Evolutionary conservation across 2,888 invertebrate genomes (phyloP).

Genomic region (Ectemnius lituratus): DNA sequence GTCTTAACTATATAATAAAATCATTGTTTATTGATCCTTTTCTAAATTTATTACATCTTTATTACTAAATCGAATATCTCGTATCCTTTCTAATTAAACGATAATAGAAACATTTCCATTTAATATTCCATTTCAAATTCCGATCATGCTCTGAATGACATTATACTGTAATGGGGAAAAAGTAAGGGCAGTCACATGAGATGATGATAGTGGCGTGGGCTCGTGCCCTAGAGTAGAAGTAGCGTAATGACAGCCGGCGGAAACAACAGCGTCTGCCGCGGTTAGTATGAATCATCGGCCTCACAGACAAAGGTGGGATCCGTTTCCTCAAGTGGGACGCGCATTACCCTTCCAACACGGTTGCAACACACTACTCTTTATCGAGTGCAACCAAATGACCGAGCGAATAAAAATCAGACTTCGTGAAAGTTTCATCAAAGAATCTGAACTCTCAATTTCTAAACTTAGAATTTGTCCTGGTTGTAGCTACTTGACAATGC

Average conservation of each 20-base stretch:
- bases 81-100: no score
- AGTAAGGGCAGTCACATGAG: no score
- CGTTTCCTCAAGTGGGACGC: slow-evolving; percentile 52
- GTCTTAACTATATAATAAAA: no score
- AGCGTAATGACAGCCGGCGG: slow-evolving; percentile 24
- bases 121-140: no score
- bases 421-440: slow-evolving; percentile 31
- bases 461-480: neutral
- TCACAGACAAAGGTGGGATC: slow-evolving; percentile 55
- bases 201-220: neutral
- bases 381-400: slow-evolving; percentile 44
- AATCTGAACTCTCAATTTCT: neutral
- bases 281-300: slow-evolving; percentile 56
- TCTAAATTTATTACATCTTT: no score
- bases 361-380: slow-evolving; percentile 49
- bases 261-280: slow-evolving; percentile 40
- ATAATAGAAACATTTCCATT: no score
- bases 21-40: no score
- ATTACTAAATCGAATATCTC: no score
- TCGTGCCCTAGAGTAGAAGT: slow-evolving; percentile 15
- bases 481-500: neutral
- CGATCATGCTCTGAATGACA: no score
- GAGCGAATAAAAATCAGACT: slow-evolving; percentile 38
- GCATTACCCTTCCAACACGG: slow-evolving; percentile 45
- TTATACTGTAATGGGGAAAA: no score